phyloP scores from a whole-genome alignment of 2,113 vertebrate genomes.

The Speoplatyrhinus poulsoni region DNA sequence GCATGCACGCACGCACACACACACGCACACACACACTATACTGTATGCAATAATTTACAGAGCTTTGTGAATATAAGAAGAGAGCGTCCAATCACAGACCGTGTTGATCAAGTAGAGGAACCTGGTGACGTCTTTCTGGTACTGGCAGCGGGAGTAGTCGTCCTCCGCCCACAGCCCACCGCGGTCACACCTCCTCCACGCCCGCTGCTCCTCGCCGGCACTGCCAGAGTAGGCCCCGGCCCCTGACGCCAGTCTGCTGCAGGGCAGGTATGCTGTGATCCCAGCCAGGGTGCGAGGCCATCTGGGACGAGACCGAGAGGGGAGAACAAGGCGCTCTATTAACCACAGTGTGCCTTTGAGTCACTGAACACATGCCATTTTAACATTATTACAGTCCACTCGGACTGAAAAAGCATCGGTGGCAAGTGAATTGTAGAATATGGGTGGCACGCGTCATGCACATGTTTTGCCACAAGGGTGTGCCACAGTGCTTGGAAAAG shows the following conservation, averaged over 20 bases:
- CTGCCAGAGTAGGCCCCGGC: conserved; percentile 78
- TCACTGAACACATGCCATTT: not conserved
- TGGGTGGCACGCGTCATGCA: conserved; percentile 17
- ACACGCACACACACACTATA: too few relatives aligned
- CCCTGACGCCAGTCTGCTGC: conserved; percentile 82
- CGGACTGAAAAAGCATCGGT: too few relatives aligned
- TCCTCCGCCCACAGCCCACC: conserved; percentile 91
- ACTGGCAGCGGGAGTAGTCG: conserved; percentile 93
- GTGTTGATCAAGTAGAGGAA: conserved; percentile 96
- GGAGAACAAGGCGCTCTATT: not conserved
- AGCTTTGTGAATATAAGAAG: too few relatives aligned
- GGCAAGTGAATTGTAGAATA: not conserved
- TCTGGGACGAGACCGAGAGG: conserved; percentile 63
- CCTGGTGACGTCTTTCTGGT: conserved; percentile 92
- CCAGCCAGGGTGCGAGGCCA: conserved; percentile 95
- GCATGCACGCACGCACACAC: too few relatives aligned
- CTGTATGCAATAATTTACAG: too few relatives aligned
- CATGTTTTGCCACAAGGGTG: conserved; percentile 63
- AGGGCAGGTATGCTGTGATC: conserved; percentile 88
- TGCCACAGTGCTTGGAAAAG: conserved; percentile 16
- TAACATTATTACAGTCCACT: too few relatives aligned
- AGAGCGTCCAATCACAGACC: conserved; percentile 66
- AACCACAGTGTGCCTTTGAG: not conserved
- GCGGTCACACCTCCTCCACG: conserved; percentile 89
- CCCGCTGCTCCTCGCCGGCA: conserved; percentile 84